Conservation (phyloP, 2,113 vertebrate species). For the Pleuronectes platessa region DNA sequence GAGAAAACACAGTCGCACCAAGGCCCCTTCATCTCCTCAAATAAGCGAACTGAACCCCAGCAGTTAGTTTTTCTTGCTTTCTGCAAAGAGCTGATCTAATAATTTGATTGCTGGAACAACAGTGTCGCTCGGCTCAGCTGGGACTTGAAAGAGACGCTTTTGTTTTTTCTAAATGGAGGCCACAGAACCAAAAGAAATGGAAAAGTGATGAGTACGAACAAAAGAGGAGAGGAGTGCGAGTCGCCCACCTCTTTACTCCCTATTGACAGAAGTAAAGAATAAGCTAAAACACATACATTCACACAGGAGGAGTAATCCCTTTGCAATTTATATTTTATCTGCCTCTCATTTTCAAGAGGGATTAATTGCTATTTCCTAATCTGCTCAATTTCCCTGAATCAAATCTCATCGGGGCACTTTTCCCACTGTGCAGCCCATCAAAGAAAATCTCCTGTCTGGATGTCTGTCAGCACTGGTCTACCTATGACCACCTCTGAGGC, state of each 20-base stretch:
- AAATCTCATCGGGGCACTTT: slow-evolving; percentile 69
- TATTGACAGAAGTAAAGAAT: slow-evolving; percentile 55
- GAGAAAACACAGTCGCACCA: slow-evolving; percentile 12
- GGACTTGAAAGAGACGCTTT: slow-evolving; percentile 36
- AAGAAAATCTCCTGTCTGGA: slow-evolving; percentile 47
- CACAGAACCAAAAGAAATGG: slow-evolving; percentile 2
- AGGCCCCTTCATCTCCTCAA: slow-evolving; percentile 47
- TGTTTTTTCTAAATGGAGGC: slow-evolving; percentile 40
- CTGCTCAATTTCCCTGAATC: slow-evolving; percentile 66
- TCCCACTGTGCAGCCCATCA: slow-evolving; percentile 27
- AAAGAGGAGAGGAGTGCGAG: slow-evolving; percentile 51
- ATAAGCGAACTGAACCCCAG: slow-evolving; percentile 60
- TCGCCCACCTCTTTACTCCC: slow-evolving; percentile 47
- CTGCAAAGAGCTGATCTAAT: slow-evolving; percentile 62
- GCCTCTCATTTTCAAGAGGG: slow-evolving; percentile 73
- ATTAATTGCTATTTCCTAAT: slow-evolving; percentile 73
- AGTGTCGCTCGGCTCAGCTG: slow-evolving; percentile 33
- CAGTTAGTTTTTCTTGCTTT: slow-evolving; percentile 50
- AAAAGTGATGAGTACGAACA: slow-evolving; percentile 44
- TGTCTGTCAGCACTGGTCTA: slow-evolving; percentile 32
- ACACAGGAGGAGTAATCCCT: slow-evolving; percentile 60
- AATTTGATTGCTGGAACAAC: slow-evolving; percentile 36
- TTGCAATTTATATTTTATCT: slow-evolving; percentile 74
- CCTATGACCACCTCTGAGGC: slow-evolving; percentile 29
- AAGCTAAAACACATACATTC: slow-evolving; percentile 34